Base-by-base conservation (phyloP, 2,888 invertebrate species). In the Euphydryas editha region DNA sequence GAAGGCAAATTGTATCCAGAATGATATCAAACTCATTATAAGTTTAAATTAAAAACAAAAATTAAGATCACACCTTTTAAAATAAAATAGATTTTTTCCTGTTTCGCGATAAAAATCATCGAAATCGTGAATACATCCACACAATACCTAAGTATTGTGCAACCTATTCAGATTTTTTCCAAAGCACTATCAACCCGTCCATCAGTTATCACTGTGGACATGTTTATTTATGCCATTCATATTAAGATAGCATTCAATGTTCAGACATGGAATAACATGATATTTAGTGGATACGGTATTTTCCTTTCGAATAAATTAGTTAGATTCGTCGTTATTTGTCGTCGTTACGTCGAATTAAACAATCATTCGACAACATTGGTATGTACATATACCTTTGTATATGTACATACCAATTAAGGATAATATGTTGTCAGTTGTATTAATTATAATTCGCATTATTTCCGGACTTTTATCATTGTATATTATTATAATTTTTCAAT, bases 191-290 rank as follows among this genome's bases (percentile, higher is more conserved):
- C 49, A 7, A 20, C 21, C 20, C 47, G 24, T 51, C 49, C n/a
- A 44, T n/a, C n/a, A 24, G 24, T n/a, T 51, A 15, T 51, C 49
- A 20, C 24, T 15, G 6, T 0, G 30, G 4, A 30, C 30, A 8
- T 24, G 21, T 24, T 7, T 11, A 47, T 20, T 18, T 24, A 51
- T 24, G 11, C 5, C 15, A 49, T 51, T 51, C 49, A 21, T 51
- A 24, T 51, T 51, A 24, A 51, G 49, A 51, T 51, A 51, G 24
- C 10, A 18, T 47, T 20, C 4, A 47, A 24, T 8, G 49, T 51
- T 15, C 15, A 51, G 49, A 51, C 49, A 21, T 21, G 20, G 15
- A 49, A 49, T 20, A 49, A 49, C 20, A 21, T 18, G 21, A 20
- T 11, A 15, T 11, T 11, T 39, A 15, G 4, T 39, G 7, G 7